Base-by-base conservation (phyloP, 2,113 vertebrate genomes). In the mouse (Mus musculus) region DNA sequence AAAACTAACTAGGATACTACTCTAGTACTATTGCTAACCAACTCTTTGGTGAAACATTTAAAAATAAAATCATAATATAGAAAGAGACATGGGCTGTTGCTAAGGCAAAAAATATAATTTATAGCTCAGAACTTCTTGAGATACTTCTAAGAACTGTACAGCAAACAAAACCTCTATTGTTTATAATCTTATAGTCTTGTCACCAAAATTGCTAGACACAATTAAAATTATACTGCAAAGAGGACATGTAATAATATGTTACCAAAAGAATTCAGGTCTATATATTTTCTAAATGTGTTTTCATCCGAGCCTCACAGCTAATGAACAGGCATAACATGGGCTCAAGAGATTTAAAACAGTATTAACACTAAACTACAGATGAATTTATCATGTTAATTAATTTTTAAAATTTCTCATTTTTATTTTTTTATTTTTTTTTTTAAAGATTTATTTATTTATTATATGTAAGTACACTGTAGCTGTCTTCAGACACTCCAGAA, bases 81-180 rank as follows among this genome's bases (percentile, higher is more conserved):
- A 93, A 89, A 89, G 8, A 30, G 16, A 73, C 8, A 3, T 42
- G 4, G 42, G 8, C 28, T 94, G 6, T 56, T 93, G 59, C 76
- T 95, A 3, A 75, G n/a, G 33, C 39, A 28, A 95, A 95, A 95
- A 61, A 82, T 28, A 19, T 7, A 77, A n/a, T 13, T 92, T 89
- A 26, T 89, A 56, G 77, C 16, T 69, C 81, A 91, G 82, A 28
- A 17, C 16, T 46, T 52, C 80, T 61, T 90, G 61, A 69, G 33
- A 75, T 71, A 93, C 2, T 86, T 67, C 46, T 10, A 61, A 75
- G 22, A 89, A 93, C 73, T 14, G 75, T 5, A 69, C 5, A 69
- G 14, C 2, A 88, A 95, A 3, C 1, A 92, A n/a, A 65, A 46
- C 1, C 6, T 5, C 0, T 84, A 9, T 49, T 49, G 49, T 22